Base-by-base conservation (phyloP, 2,888 invertebrate genomes). In the Elegia similella region DNA sequence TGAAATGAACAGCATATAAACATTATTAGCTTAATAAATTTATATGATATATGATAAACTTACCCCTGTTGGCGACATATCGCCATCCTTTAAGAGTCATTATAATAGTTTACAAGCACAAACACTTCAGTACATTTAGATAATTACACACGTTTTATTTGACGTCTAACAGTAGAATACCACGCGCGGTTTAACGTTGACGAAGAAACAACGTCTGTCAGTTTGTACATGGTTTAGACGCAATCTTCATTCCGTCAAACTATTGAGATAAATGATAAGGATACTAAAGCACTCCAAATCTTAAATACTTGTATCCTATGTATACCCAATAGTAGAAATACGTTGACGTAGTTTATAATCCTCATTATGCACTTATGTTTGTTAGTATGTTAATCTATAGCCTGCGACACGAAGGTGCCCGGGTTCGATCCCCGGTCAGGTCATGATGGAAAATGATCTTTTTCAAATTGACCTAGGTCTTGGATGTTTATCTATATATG, bases 1-100 rank as follows among this genome's bases (percentile, higher is more conserved):
- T n/a, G n/a, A n/a, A n/a, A n/a, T n/a, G n/a, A n/a, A n/a, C n/a
- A n/a, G n/a, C n/a, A n/a, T n/a, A n/a, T n/a, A n/a, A n/a, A n/a
- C n/a, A n/a, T n/a, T n/a, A n/a, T n/a, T n/a, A n/a, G n/a, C n/a
- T n/a, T n/a, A n/a, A n/a, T n/a, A n/a, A n/a, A n/a, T n/a, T n/a
- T n/a, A n/a, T n/a, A n/a, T 23, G 23, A 3, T 23, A 23, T 3
- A 5, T 23, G 5, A 38, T 23, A 50, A 34, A 50, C 74, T 73
- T 71, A 90, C 90, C 84, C 73, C 68, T 82, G 72, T 89, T 89
- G n/a, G 89, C 62, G 46, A 82, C 23, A 1, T 75, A 75, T 42
- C 82, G 74, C 89, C 90, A 91, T 76, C 89, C 89, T 59, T 66
- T 80, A 7, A 90, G 67, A 13, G 79, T 74, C 85, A 86, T 88